These are phyloP conservation scores for Mirounga angustirostris DNA, from an alignment of 2,113 vertebrate genomes.

Conservation along the genomic window DNA sequence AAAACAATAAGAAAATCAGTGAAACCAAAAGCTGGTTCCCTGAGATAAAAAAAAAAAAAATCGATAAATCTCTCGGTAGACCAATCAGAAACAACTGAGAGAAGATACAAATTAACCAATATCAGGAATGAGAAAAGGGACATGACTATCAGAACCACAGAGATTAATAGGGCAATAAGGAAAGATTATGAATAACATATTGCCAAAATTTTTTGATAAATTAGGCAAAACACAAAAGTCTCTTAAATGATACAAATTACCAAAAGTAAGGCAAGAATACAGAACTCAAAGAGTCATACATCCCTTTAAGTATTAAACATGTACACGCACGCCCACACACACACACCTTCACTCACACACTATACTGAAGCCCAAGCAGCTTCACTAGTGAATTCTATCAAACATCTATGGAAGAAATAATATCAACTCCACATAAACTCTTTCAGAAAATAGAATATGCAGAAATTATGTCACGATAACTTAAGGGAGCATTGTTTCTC, in stretches of 20 bases:
- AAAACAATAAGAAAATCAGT: not conserved
- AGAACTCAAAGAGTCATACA: not conserved
- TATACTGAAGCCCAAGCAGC: not conserved
- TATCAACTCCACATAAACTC: not conserved
- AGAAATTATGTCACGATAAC: not conserved
- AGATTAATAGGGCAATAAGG: not conserved
- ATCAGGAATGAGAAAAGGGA: not conserved
- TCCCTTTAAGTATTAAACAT: not conserved
- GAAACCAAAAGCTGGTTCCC: not conserved
- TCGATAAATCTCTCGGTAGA: not conserved
- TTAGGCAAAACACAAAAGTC: slow-evolving; percentile 4
- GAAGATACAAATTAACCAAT: not conserved
- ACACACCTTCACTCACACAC: not conserved
- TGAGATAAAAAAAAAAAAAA: not conserved
- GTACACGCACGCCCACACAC: not conserved
- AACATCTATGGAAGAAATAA: not conserved
- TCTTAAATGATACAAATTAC: slow-evolving; percentile 37
- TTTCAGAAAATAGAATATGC: not conserved
- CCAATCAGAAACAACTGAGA: not conserved
- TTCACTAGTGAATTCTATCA: slow-evolving; percentile 17
- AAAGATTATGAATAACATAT: not conserved
- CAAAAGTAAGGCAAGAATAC: not conserved
- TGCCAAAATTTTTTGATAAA: not conserved
- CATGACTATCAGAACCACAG: not conserved
- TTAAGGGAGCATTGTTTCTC: not conserved